Conservation (phyloP, 1,140 invertebrate genomes). For the Drosophila pallidifrons region DNA sequence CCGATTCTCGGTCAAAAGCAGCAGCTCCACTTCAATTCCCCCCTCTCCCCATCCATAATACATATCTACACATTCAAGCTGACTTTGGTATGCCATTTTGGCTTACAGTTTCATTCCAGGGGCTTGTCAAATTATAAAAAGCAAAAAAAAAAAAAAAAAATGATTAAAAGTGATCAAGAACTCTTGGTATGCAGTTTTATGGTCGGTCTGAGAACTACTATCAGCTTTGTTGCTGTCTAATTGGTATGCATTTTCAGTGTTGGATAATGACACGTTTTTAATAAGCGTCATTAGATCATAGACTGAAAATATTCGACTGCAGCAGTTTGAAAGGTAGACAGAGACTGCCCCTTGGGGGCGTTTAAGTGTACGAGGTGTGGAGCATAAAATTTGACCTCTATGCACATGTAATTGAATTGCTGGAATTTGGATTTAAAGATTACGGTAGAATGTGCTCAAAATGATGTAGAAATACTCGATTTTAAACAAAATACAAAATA, state of each 20-base stretch:
- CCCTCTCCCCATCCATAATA: not conserved
- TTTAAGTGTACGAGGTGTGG: conserved; percentile 28
- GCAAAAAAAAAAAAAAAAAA: conserved; percentile 10
- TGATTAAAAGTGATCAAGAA: conserved; percentile 10
- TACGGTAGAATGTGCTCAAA: not conserved
- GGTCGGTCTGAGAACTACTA: conserved; percentile 21
- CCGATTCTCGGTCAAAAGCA: conserved; percentile 44
- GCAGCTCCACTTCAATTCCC: conserved; percentile 25
- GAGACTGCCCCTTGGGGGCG: conserved; percentile 20
- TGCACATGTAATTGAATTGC: conserved; percentile 1
- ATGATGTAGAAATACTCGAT: not conserved
- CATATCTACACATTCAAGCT: not conserved
- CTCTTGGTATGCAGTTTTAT: conserved; percentile 31
- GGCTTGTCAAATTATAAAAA: conserved; percentile 61
- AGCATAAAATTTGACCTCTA: not conserved
- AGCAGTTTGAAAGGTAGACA: conserved; percentile 20
- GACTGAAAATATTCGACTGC: conserved; percentile 25
- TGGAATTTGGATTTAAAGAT: conserved; percentile 17
- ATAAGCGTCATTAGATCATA: conserved; percentile 60
- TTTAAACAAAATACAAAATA: no score
- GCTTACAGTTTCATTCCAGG: conserved; percentile 42
- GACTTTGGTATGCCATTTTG: conserved; percentile 41
- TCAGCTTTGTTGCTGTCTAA: conserved; percentile 22
- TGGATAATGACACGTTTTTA: conserved; percentile 28
- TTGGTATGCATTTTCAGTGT: conserved; percentile 33